phyloP scores from a whole-genome alignment of 2,888 invertebrate genomes.

The Volucella inflata region DNA sequence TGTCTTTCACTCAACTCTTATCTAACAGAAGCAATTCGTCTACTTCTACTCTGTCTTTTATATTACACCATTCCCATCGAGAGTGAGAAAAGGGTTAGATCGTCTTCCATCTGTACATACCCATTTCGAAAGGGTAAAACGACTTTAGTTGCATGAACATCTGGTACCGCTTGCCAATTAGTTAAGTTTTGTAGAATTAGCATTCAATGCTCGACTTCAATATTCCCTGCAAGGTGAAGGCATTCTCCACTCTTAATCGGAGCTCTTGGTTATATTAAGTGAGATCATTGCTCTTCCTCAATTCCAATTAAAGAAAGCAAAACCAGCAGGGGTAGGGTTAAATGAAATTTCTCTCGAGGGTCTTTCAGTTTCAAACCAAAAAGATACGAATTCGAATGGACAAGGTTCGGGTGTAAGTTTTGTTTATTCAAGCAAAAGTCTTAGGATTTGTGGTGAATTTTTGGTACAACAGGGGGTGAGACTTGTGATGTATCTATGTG shows the following conservation, averaged over 20 bases:
- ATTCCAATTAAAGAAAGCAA: constrained; percentile 42
- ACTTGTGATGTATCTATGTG: constrained; percentile 23
- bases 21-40: constrained; percentile 38
- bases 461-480: background rate
- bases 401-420: constrained; percentile 29
- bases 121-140: background rate
- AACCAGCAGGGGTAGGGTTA: background rate
- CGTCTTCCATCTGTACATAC: background rate
- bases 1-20: background rate
- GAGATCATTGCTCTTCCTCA: constrained; percentile 11
- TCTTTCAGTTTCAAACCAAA: constrained; percentile 18
- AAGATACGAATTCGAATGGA: background rate
- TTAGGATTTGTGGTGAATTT: background rate
- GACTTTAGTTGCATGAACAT: constrained; percentile 14
- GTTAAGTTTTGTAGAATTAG: constrained; percentile 59
- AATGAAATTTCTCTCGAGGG: constrained; percentile 35
- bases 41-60: background rate
- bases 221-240: constrained; percentile 30
- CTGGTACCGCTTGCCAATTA: constrained; percentile 55
- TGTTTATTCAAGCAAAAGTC: constrained; percentile 18
- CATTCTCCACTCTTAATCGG: constrained; percentile 19
- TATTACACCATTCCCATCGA: background rate
- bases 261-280: constrained; percentile 18
- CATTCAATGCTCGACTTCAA: constrained; percentile 52
- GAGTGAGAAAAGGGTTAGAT: constrained; percentile 15